Evolutionary conservation across 2,797 vertebrate species (phyloP).

Genomic region (Bovichtus variegatus): DNA sequence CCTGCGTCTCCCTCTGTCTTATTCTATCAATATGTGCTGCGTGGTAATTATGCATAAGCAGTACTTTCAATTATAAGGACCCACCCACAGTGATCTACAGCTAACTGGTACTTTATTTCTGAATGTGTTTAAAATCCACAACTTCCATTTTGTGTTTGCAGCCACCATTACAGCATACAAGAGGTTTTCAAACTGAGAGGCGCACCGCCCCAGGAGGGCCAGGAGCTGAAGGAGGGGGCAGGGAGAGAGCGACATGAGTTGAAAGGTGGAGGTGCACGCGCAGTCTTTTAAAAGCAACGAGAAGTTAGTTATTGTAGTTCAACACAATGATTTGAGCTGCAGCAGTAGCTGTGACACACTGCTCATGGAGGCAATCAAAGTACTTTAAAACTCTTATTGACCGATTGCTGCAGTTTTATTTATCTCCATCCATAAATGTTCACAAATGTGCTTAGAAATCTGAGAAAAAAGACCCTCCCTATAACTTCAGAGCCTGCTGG

Average conservation of each 20-base stretch:
- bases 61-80: slow-evolving; percentile 39
- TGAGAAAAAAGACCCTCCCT: not conserved
- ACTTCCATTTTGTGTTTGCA: not conserved
- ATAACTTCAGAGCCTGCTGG: not conserved
- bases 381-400: not conserved
- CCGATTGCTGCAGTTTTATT: not conserved
- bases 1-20: slow-evolving; percentile 22
- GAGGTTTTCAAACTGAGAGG: not conserved
- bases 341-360: not conserved
- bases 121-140: slow-evolving; percentile 30
- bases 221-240: not conserved
- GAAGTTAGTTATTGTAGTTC: not conserved
- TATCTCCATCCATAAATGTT: too few relatives aligned
- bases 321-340: not conserved
- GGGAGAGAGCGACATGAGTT: not conserved
- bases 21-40: slow-evolving; percentile 36
- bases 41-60: slow-evolving; percentile 50
- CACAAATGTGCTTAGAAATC: not conserved
- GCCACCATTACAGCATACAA: not conserved
- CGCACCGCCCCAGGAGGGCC: not conserved
- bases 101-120: slow-evolving; percentile 52
- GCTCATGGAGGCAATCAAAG: not conserved
- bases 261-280: not conserved
- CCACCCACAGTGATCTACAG: slow-evolving; percentile 37
- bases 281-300: not conserved